Percentiles rank a stretch among this genome's conserved stretches.
phyloP scores from a whole-genome alignment of 1,140 invertebrate species.

The Camponotus vicinus region DNA sequence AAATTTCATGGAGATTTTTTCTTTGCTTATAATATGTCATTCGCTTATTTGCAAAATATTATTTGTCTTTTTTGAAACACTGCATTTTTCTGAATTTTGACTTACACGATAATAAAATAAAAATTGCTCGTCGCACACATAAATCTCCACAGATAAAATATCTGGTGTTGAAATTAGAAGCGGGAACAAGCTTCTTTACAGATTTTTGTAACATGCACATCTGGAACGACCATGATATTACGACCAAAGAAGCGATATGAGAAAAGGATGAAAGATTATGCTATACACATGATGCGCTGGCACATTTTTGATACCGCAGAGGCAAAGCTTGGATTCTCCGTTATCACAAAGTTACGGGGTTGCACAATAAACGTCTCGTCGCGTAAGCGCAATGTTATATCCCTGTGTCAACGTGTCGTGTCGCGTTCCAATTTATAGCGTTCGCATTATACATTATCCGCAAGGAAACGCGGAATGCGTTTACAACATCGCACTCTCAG shows the following conservation, averaged over 20 bases:
- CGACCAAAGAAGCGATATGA: background rate
- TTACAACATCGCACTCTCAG: slow-evolving; percentile 4
- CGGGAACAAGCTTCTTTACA: background rate
- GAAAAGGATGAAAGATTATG: background rate
- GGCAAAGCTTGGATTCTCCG: slow-evolving; percentile 45
- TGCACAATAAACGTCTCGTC: slow-evolving; percentile 43
- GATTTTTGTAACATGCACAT: background rate
- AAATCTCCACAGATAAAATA: background rate
- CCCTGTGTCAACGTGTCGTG: slow-evolving; percentile 56
- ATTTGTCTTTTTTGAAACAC: too few species aligned
- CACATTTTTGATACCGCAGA: slow-evolving; percentile 49
- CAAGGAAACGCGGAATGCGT: background rate
- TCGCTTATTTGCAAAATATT: slow-evolving; percentile 26
- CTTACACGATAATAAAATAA: background rate
- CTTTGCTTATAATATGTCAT: background rate
- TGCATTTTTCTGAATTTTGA: background rate
- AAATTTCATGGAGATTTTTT: background rate
- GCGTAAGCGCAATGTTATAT: slow-evolving; percentile 57
- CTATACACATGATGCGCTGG: background rate
- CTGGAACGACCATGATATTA: background rate
- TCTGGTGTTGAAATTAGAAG: background rate
- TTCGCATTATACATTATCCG: slow-evolving; percentile 47
- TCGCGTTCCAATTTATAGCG: slow-evolving; percentile 58
- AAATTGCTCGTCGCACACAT: background rate
- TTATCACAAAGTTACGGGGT: slow-evolving; percentile 60